Evolutionary conservation across 2,797 vertebrate genomes (phyloP).

Genomic region (Gallinago stenura): DNA sequence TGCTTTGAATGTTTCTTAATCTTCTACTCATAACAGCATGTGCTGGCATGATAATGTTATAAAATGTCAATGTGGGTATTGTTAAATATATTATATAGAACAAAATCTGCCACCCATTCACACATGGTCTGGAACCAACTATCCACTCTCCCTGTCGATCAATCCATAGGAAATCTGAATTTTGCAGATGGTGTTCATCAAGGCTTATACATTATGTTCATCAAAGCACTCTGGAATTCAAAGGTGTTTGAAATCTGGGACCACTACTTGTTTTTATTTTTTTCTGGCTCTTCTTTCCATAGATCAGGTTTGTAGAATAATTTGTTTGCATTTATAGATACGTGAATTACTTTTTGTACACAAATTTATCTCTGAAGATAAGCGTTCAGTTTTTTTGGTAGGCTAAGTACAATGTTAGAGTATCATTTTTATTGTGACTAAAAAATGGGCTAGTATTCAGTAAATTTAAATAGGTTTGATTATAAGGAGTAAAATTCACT

Average conservation of each 20-base stretch:
- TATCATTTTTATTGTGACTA: not conserved
- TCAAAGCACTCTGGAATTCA: not conserved
- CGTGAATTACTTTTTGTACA: not conserved
- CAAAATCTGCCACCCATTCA: not conserved
- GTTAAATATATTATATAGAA: not conserved
- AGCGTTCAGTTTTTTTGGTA: not conserved
- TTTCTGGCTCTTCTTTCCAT: not conserved
- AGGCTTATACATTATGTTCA: not conserved
- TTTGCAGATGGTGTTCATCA: not conserved
- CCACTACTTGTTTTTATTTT: not conserved
- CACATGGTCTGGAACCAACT: not conserved
- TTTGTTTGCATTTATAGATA: not conserved
- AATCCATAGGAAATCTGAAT: not conserved
- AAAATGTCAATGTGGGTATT: not conserved
- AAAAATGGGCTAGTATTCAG: not conserved
- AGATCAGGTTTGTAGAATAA: not conserved
- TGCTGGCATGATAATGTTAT: not conserved
- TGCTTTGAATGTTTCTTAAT: slow-evolving; percentile 3
- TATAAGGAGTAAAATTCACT: not conserved
- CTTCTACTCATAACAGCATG: not conserved
- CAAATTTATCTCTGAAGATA: not conserved
- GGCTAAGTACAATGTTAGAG: not conserved
- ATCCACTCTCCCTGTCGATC: not conserved
- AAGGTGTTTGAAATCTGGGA: not conserved
- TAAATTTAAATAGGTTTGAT: not conserved